Percentiles rank a stretch among this genome's conserved stretches.
These are phyloP conservation scores for Eupithecia exiguata DNA, from an alignment of 2,888 invertebrate species.

Conservation along the genomic window DNA sequence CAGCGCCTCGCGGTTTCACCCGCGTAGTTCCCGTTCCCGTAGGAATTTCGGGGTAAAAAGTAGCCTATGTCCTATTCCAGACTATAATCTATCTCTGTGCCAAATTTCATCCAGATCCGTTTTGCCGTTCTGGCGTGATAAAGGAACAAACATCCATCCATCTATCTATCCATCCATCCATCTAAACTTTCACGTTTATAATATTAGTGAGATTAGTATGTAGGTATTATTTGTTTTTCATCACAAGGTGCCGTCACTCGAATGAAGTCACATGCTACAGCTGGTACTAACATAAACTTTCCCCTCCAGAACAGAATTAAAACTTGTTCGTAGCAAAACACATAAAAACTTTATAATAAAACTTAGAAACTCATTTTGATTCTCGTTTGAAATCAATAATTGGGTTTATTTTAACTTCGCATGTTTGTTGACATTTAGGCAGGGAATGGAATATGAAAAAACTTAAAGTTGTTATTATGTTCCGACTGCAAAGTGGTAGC, in stretches of 20 bases:
- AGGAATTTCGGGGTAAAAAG: no score
- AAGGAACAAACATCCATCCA: no score
- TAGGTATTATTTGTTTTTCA: not conserved
- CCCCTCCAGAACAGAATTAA: not conserved
- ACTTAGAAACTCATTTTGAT: slow-evolving; percentile 4
- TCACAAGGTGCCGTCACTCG: not conserved
- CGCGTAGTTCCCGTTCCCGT: no score
- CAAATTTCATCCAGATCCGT: no score
- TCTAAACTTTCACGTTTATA: no score
- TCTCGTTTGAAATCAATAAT: slow-evolving; percentile 20
- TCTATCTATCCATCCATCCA: no score
- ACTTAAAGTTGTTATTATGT: slow-evolving; percentile 25
- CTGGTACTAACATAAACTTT: not conserved
- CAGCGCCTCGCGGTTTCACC: no score
- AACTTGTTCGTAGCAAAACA: not conserved
- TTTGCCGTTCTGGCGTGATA: no score
- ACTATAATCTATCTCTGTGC: no score
- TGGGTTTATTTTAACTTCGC: slow-evolving; percentile 26
- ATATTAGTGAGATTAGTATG: no score
- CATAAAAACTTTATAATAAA: not conserved
- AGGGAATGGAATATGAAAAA: slow-evolving; percentile 17
- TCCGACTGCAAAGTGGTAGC: slow-evolving; percentile 23
- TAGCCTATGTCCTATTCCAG: no score
- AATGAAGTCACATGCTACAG: not conserved
- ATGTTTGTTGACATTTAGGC: slow-evolving; percentile 21